Conservation (phyloP, 2,888 invertebrate species). For the Cheilosia soror region DNA sequence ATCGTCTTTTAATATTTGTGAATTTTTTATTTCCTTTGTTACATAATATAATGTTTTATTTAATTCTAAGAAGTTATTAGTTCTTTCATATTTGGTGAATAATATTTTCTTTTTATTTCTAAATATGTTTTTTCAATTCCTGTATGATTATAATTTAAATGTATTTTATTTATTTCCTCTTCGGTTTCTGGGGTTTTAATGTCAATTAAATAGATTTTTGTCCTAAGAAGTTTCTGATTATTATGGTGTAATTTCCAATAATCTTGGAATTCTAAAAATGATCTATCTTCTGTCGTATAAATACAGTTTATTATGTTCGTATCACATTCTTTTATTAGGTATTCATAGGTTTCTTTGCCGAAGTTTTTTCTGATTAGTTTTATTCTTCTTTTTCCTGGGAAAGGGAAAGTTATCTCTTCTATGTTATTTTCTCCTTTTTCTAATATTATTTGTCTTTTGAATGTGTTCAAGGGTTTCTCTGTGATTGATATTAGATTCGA, state of each 20-base stretch:
- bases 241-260: neutral
- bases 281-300: neutral
- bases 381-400: neutral
- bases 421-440: constrained; percentile 11
- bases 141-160: constrained; percentile 20
- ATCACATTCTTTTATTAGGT: neutral
- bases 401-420: neutral
- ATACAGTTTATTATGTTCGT: neutral
- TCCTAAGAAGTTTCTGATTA: neutral
- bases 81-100: neutral
- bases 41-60: neutral
- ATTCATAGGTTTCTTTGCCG: neutral
- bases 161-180: constrained; percentile 2
- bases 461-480: constrained; percentile 31
- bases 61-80: neutral
- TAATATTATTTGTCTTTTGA: constrained; percentile 25
- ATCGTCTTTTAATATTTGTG: too few species aligned
- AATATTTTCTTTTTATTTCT: constrained; percentile 33
- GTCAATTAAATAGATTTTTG: neutral
- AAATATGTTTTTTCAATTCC: constrained; percentile 38
- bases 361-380: neutral
- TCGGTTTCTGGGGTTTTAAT: neutral
- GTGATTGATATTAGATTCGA: constrained; percentile 28
- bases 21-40: neutral
- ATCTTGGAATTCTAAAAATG: neutral